Evolutionary conservation across 1,140 invertebrate genomes (phyloP), one percentile per base, ranked within the genome.

Genomic region (Drosophila burlai): DNA sequence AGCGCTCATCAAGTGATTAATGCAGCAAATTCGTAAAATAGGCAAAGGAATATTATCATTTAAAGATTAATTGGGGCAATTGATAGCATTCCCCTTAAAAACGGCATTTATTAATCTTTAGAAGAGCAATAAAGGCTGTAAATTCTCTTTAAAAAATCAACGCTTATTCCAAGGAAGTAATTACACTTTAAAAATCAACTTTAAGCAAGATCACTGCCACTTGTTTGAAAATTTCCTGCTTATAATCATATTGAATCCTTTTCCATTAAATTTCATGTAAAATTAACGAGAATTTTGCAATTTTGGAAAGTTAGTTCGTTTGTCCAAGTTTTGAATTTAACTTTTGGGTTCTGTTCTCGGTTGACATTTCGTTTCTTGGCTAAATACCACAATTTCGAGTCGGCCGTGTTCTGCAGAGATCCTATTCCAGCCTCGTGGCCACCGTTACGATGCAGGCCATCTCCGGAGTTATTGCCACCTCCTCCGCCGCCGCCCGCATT

Each of bases 381-480:
- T 96, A 92, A 81, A 83, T 92, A 93, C 95, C 96, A 96, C 57
- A 96, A 92, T 92, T 96, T 96, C 79, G 94, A 94, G 83, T 95
- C 95, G 79, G 83, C 91, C 52, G 91, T 77, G 63, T 94, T 92
- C 62, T 94, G 90, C 87, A 94, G 91, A 76, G 93, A 93, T 76
- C 90, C 91, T 50, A 76, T 86, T 52, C 86, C 92, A 81, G 79
- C 76, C 72, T 83, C 92, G 71, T 76, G 92, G 83, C 77, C 76
- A 74, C 89, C 77, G 47, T 92, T 82, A 54, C 92, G 91, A 82
- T 91, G 82, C 83, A 92, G 71, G 79, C 92, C 80, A 61, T 93
- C 76, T 63, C 57, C 65, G 46, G 78, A 76, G 73, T 69, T 90
- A 65, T 69, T 89, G 49, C 68, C 93, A 80, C 90, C 93, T 16